A percentile compares a stretch with the other conserved stretches of the same genome.
Evolutionary conservation across 92 coral and sea anemone genomes (phyloP).

Genomic region (Micromussa lordhowensis): DNA sequence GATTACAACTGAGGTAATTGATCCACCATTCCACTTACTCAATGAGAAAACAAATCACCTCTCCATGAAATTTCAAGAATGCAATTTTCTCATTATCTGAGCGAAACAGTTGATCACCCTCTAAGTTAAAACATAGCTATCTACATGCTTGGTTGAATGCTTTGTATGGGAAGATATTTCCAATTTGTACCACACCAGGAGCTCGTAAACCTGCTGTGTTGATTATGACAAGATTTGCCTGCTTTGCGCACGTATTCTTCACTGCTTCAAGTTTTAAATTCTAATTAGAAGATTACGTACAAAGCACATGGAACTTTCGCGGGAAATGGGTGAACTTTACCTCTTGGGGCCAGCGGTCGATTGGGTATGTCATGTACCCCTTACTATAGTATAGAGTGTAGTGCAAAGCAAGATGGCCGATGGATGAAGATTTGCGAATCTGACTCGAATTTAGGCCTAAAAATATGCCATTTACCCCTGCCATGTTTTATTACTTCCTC

Average conservation of each 20-base stretch:
- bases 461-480: not conserved
- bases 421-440: not conserved
- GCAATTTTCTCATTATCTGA: not conserved
- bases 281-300: too few species aligned
- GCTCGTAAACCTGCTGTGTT: too few species aligned
- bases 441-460: not conserved
- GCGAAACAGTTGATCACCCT: too few species aligned
- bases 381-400: not conserved
- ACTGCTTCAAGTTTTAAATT: too few species aligned
- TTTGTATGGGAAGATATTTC: not conserved
- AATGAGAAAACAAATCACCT: not conserved
- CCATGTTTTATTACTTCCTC: not conserved
- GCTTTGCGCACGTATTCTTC: too few species aligned
- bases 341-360: constrained; percentile 6
- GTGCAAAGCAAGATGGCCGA: constrained; percentile 25
- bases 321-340: too few species aligned
- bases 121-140: too few species aligned
- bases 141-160: not conserved
- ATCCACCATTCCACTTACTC: not conserved
- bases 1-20: not conserved
- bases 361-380: not conserved
- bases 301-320: too few species aligned
- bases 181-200: not conserved
- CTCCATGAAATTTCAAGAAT: not conserved
- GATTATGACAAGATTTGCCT: too few species aligned